phyloP scores from a whole-genome alignment of 2,888 invertebrate species.

The Patella depressa region DNA sequence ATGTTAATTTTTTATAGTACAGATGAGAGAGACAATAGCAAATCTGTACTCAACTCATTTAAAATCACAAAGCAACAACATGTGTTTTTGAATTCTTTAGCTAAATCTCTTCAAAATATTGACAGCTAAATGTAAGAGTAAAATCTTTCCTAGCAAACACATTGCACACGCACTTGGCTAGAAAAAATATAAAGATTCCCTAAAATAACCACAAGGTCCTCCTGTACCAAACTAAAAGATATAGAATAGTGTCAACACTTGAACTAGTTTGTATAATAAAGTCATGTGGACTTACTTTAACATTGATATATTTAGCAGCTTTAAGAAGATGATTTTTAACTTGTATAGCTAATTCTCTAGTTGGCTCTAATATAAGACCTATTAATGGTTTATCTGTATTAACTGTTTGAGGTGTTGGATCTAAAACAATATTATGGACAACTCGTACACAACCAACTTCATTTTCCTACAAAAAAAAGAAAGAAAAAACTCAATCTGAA shows the following conservation, averaged over 20 bases:
- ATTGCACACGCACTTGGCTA: neutral
- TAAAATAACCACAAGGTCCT: neutral
- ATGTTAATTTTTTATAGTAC: no score
- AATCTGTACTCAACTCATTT: no score
- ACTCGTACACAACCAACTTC: slow-evolving; percentile 56
- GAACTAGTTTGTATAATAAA: slow-evolving; percentile 61
- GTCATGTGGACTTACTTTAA: slow-evolving; percentile 74
- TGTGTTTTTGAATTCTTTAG: no score
- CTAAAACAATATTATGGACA: slow-evolving; percentile 54
- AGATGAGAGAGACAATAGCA: no score
- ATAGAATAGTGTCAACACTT: neutral
- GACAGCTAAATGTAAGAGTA: no score
- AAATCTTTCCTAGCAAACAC: neutral
- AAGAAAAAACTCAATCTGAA: neutral
- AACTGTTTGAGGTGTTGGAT: neutral
- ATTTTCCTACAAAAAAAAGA: slow-evolving; percentile 37
- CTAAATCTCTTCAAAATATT: no score
- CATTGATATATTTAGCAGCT: slow-evolving; percentile 83
- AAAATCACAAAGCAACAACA: no score
- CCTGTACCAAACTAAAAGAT: no score
- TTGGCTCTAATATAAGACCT: slow-evolving; percentile 93
- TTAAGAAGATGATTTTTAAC: slow-evolving; percentile 87
- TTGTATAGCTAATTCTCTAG: slow-evolving; percentile 95
- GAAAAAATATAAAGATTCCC: neutral
- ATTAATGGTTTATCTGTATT: slow-evolving; percentile 39